Base-by-base conservation (phyloP, 2,888 invertebrate genomes). In the Synergus japonicus region DNA sequence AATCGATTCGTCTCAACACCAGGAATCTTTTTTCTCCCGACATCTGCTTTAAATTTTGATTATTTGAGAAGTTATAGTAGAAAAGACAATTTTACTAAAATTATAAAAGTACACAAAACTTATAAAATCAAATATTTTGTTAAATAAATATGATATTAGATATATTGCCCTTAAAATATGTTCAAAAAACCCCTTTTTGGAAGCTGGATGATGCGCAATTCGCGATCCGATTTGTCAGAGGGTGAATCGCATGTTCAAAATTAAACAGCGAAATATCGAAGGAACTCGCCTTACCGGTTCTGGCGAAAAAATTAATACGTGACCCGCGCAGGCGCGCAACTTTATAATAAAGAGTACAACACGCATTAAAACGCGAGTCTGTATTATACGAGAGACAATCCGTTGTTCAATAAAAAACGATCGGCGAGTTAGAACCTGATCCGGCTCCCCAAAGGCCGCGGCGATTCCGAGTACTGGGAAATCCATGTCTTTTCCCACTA, bases 261-360 rank as follows among this genome's bases (percentile, higher is more conserved):
- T 85, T 77, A 82, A 78, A 80, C 66, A 85, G 86, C 84, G 85
- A 88, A 88, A 88, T 29, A 29, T 87, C 86, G 86, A 86, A 85
- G 86, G 86, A 87, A 86, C 88, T 86, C 83, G 87, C 85, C 83
- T 82, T 87, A 89, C 89, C 89, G 88, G 89, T 89, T 89, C 81
- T 69, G 80, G 86, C 86, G 87, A 89, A 89, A 89, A 89, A 89
- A 86, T 88, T 86, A 82, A 88, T 88, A 89, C 88, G 88, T 87
- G 87, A 88, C 84, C 87, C 85, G 85, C 76, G 81, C 81, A 78
- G 63, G 77, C 79, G 69, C 76, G 78, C 82, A 63, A 49, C 76
- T 76, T 64, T 64, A 41, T 64, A 41, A 63, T 46, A 76, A 79
- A 46, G 77, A 76, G 78, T 79, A 79, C 83, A 79, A 80, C 66